Evolutionary conservation across 2,113 vertebrate genomes (phyloP), one percentile per base, ranked within the genome.

Genomic region (Microcebus jonahi): DNA sequence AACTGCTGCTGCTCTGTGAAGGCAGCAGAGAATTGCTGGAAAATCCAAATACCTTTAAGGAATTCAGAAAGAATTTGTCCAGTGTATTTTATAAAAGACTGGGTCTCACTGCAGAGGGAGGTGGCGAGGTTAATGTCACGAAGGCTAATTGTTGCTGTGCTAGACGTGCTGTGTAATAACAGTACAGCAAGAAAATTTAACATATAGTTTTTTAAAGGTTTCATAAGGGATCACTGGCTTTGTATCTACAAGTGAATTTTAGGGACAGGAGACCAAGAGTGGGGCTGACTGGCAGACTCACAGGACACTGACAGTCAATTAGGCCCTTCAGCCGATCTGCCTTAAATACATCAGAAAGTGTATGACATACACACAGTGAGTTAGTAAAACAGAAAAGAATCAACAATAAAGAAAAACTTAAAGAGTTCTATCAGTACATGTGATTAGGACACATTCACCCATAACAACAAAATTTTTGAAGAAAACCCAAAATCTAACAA

Each of bases 401-500:
- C 55, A 84, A 88, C 23, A 88, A 53, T 36, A 57, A 93, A 90
- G 23, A 61, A 87, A 67, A 93, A 65, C 9, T 2, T 53, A 50
- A 73, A 77, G 42, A 81, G 53, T 77, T 76, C 45, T 8, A 70
- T 34, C 27, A 68, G 65, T n/a, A 92, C 48, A 92, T 59, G 55
- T 36, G 61, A 92, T 12, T 53, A 96, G 57, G 71, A 10, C 31
- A 76, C 48, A 68, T 50, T 93, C 42, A 91, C 57, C 55, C n/a
- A 42, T 45, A 92, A 81, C 71, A 82, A 71, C 31, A 89, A 67
- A 93, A 68, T 14, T 39, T 68, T 50, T 29, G 53, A 83, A 90
- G 55, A 91, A 93, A 96, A 82, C 15, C 1, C 23, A 18, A 89
- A 94, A 63, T 81, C 67, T 89, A 95, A 94, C 48, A 75, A 81